These are phyloP conservation scores for Ataeniobius toweri DNA, from an alignment of 2,797 vertebrate species.

Conservation along the genomic window DNA sequence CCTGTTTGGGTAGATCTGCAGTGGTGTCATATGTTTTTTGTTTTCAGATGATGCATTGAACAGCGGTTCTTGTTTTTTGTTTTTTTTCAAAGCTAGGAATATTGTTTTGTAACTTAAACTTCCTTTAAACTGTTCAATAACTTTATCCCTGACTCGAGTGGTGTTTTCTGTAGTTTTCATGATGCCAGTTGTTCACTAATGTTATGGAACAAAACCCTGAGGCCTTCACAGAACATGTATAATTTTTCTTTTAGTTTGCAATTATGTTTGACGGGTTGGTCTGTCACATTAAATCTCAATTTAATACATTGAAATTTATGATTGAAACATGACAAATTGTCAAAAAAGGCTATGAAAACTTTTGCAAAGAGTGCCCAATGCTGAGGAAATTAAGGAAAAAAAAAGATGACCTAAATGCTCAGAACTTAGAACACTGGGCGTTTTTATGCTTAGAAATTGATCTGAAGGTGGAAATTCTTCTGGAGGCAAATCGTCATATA, in stretches of 20 bases:
- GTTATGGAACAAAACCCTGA: not conserved
- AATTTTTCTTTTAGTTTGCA: not conserved
- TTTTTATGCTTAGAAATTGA: conserved; percentile 23
- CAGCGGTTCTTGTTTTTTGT: not conserved
- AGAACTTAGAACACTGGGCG: not conserved
- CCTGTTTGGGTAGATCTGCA: not conserved
- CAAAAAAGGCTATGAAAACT: not conserved
- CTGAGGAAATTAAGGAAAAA: not conserved
- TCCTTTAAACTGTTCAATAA: not conserved
- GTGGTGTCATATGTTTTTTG: not conserved
- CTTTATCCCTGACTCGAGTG: not conserved
- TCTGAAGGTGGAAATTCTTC: conserved; percentile 31
- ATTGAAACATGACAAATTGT: not conserved
- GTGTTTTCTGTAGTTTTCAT: not conserved
- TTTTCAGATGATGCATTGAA: not conserved
- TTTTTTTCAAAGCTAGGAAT: not conserved
- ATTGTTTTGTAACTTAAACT: not conserved
- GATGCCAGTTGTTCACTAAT: not conserved
- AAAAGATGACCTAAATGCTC: conserved; percentile 28
- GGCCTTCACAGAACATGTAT: not conserved
- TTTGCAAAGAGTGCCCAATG: not conserved
- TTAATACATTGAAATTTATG: not conserved
- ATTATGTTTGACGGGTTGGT: not conserved
- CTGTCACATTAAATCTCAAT: not conserved
- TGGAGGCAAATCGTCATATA: conserved; percentile 27